Conservation (phyloP, 2,113 vertebrate genomes). For the Ceyx cyanopectus region DNA sequence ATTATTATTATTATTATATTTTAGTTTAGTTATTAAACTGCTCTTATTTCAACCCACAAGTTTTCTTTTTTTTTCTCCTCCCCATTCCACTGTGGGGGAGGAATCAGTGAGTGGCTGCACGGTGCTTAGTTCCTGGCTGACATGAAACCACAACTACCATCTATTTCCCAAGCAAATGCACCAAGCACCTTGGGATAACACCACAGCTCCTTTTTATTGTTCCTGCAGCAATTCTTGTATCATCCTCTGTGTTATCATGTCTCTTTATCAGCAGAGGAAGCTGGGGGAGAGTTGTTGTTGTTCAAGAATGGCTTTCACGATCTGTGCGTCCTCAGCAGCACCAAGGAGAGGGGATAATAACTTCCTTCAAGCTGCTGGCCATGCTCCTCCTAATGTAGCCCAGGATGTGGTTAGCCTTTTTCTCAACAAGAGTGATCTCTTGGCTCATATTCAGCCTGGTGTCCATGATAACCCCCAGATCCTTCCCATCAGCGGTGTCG, state of each 20-base stretch:
- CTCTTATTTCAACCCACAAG: neutral
- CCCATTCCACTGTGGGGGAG: neutral
- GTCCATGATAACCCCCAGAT: neutral
- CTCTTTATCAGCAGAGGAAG: neutral
- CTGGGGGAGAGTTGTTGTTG: neutral
- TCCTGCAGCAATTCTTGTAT: neutral
- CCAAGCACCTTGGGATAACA: neutral
- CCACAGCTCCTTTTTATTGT: neutral
- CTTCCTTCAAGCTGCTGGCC: neutral
- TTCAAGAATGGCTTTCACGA: neutral
- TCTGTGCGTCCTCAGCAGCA: neutral
- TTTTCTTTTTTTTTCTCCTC: neutral
- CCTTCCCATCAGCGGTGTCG: neutral
- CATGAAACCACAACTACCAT: neutral
- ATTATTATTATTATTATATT: neutral
- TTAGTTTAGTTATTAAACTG: neutral
- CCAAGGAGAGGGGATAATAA: slow-evolving; percentile 14
- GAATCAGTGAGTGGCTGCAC: neutral
- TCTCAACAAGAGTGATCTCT: neutral
- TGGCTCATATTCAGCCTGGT: neutral
- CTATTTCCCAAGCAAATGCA: neutral
- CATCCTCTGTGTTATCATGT: neutral
- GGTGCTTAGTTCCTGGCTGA: neutral
- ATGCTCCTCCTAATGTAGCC: slow-evolving; percentile 20
- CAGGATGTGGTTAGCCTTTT: slow-evolving; percentile 54